Conservation (phyloP, 2,888 invertebrate genomes). For the Biston betularia region DNA sequence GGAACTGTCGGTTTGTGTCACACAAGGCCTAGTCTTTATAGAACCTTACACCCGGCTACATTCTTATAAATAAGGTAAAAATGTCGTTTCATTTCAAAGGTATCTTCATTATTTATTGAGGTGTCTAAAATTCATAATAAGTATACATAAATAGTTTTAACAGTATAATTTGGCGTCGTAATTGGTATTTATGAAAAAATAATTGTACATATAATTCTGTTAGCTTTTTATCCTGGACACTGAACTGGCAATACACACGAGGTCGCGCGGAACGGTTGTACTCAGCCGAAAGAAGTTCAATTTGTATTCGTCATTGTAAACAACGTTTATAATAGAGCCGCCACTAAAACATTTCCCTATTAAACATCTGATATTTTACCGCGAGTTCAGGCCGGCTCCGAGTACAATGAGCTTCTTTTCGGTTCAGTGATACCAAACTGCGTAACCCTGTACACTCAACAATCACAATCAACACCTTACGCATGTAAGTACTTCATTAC, state of each 20-base stretch:
- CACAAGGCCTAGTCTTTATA: neutral
- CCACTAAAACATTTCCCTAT: no score
- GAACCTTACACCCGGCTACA: slow-evolving; percentile 19
- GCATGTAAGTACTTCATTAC: neutral
- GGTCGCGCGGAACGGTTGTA: no score
- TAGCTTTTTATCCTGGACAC: slow-evolving; percentile 60
- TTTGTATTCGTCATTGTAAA: no score
- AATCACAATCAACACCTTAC: slow-evolving; percentile 21
- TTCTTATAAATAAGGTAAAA: slow-evolving; percentile 63
- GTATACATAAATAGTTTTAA: slow-evolving; percentile 57
- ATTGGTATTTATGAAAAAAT: slow-evolving; percentile 56
- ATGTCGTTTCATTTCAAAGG: slow-evolving; percentile 64
- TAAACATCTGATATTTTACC: no score
- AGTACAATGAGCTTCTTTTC: no score
- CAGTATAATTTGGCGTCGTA: slow-evolving; percentile 55
- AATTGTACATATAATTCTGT: slow-evolving; percentile 59
- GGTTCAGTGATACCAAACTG: no score
- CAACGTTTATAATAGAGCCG: no score
- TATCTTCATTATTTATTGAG: slow-evolving; percentile 60
- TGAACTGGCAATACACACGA: slow-evolving; percentile 28
- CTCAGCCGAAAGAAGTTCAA: no score
- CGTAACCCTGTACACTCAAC: neutral
- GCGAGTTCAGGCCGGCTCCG: no score
- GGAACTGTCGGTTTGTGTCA: neutral
- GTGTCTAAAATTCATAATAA: slow-evolving; percentile 72